Base-by-base conservation (phyloP, 2,113 vertebrate genomes). In the Cathartes aura region DNA sequence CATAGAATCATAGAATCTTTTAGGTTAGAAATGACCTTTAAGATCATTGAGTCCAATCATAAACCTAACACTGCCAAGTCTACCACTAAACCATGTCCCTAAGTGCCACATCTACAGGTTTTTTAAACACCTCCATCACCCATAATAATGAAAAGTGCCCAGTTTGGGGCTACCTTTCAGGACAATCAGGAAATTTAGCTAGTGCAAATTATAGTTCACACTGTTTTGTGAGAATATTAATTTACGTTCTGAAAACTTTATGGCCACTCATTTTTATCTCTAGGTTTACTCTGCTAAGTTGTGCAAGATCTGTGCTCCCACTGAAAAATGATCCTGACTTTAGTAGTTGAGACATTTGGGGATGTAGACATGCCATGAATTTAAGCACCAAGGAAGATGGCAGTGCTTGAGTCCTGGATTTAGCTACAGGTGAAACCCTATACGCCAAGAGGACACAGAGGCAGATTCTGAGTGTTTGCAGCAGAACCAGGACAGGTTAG, bases 41-140 rank as follows among this genome's bases (percentile, higher is more conserved):
- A 43, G 23, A 19, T 59, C 23, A 62, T 38, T 1, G 1, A 20
- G 32, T 64, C 9, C 4, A 3, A 34, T 24, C 2, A 3, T 40
- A 59, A 87, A 29, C 13, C 11, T 68, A 76, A 22, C 13, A 40
- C 4, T 70, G 21, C 3, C 15, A 60, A 45, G n/a, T 43, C 23
- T 3, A 36, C 11, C 0, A 0, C 12, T 85, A 74, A 55, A 13
- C 34, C 17, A 47, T 64, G 5, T 38, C 13, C 13, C 13, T 48
- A 73, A 68, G 15, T 36, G 8, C 4, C 59, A 55, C 15, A 50
- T 29, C 43, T 48, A 27, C 8, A 29, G 0, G 0, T 32, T 21
- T 76, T 60, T 45, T 32, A 64, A 79, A 55, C 34, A 70, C 3
- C 1, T 75, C 17, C 5, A 34, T 16, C 47, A 62, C 3, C 26